Percentiles rank a stretch among this genome's conserved stretches.
phyloP scores from a whole-genome alignment of 2,888 invertebrate genomes.

The Hydroisotoma schaefferi region DNA sequence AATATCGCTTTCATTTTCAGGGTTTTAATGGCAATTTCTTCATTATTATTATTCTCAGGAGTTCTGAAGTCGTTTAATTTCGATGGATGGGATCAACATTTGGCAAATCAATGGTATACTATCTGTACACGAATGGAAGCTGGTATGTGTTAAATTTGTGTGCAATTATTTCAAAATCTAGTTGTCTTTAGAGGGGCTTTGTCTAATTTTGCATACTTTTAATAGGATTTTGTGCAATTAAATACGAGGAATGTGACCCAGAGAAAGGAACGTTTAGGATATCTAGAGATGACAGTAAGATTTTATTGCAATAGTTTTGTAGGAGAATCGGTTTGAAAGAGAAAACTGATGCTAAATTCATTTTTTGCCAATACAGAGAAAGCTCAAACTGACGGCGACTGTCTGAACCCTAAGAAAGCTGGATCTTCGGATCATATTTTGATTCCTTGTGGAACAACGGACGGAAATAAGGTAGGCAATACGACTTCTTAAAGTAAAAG shows the following conservation, averaged over 20 bases:
- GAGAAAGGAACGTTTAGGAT: slow-evolving; percentile 48
- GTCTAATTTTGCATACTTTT: too few species aligned
- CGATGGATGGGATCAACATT: slow-evolving; percentile 49
- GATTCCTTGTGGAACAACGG: slow-evolving; percentile 48
- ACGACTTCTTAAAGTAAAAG: neutral
- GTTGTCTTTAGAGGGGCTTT: neutral
- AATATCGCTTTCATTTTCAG: too few species aligned
- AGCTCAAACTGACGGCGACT: slow-evolving; percentile 49
- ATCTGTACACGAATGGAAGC: slow-evolving; percentile 48
- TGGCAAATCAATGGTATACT: slow-evolving; percentile 49
- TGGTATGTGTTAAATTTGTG: slow-evolving; percentile 17
- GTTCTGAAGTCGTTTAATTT: slow-evolving; percentile 48
- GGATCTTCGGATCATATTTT: slow-evolving; percentile 48
- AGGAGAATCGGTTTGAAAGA: too few species aligned
- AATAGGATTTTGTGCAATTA: slow-evolving; percentile 47
- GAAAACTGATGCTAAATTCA: neutral
- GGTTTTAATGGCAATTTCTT: too few species aligned
- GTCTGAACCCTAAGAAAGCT: slow-evolving; percentile 48
- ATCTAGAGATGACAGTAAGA: slow-evolving; percentile 48
- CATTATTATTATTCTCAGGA: slow-evolving; percentile 27
- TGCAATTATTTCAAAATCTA: neutral
- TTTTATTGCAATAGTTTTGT: too few species aligned
- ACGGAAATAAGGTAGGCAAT: slow-evolving; percentile 47
- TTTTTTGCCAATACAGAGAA: slow-evolving; percentile 33
- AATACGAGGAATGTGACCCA: slow-evolving; percentile 48